Percentiles rank a stretch among this genome's conserved stretches.
Evolutionary conservation across 2,888 invertebrate genomes (phyloP).

Genomic region (Rhagonycha lutea): DNA sequence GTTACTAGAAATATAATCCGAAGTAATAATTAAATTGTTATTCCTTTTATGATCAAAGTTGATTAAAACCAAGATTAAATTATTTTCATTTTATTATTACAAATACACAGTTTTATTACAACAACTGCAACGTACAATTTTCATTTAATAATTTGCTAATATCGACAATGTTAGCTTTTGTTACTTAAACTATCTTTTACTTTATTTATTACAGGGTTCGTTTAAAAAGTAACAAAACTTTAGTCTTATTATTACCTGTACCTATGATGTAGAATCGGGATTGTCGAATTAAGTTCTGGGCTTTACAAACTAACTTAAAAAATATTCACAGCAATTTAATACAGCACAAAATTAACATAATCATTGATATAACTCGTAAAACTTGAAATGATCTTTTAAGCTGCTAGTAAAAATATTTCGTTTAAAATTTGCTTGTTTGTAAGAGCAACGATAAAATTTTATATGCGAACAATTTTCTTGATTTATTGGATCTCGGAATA

Average conservation of each 20-base stretch:
- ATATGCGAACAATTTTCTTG: neutral
- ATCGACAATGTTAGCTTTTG: slow-evolving; percentile 31
- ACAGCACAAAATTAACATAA: neutral
- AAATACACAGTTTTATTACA: slow-evolving; percentile 43
- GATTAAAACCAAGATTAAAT: neutral
- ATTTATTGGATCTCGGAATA: neutral
- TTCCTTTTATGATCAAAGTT: neutral
- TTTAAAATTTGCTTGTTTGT: slow-evolving; percentile 9
- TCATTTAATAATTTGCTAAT: slow-evolving; percentile 27
- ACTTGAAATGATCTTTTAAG: slow-evolving; percentile 7
- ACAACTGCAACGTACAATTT: slow-evolving; percentile 39
- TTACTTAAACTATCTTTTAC: slow-evolving; percentile 22
- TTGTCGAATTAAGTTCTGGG: slow-evolving; percentile 35
- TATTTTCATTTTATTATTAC: slow-evolving; percentile 33
- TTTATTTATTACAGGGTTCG: neutral
- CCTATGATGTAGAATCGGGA: slow-evolving; percentile 32
- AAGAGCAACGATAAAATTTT: slow-evolving; percentile 4
- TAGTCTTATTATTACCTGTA: slow-evolving; percentile 21
- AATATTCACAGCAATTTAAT: slow-evolving; percentile 18
- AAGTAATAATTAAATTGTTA: neutral
- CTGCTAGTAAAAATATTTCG: slow-evolving; percentile 6
- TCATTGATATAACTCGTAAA: slow-evolving; percentile 13
- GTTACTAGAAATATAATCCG: slow-evolving; percentile 18
- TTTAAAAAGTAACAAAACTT: slow-evolving; percentile 14
- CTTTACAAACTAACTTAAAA: slow-evolving; percentile 18